phyloP scores from a whole-genome alignment of 2,888 invertebrate genomes.

The Tetropium fuscum region DNA sequence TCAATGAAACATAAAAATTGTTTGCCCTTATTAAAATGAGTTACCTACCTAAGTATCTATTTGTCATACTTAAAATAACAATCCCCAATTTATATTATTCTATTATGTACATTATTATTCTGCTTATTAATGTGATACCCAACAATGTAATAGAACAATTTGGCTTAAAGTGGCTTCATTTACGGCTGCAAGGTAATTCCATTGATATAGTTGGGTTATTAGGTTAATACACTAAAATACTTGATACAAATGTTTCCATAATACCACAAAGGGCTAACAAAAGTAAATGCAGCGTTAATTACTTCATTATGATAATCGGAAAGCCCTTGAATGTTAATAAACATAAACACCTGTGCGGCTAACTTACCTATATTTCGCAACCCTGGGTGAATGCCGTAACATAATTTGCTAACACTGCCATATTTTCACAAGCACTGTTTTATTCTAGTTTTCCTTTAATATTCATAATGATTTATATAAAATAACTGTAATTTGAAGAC shows the following conservation, averaged over 20 bases:
- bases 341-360: conserved; percentile 33
- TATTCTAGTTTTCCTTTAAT: conserved; percentile 21
- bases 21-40: too few species aligned
- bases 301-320: neutral
- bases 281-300: neutral
- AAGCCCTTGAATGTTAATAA: conserved; percentile 5
- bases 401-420: conserved; percentile 18
- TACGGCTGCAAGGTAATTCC: conserved; percentile 41
- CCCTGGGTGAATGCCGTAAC: conserved; percentile 30
- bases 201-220: too few species aligned
- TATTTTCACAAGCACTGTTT: conserved; percentile 16
- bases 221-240: too few species aligned
- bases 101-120: neutral
- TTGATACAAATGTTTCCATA: too few species aligned
- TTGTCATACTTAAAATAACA: too few species aligned
- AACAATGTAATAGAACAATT: conserved; percentile 35
- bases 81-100: too few species aligned
- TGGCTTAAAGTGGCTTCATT: conserved; percentile 35
- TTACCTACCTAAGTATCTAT: too few species aligned
- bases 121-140: conserved; percentile 33
- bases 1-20: too few species aligned
- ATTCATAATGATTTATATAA: conserved; percentile 12
- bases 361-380: conserved; percentile 48
- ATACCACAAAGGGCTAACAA: too few species aligned
- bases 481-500: conserved; percentile 27